Evolutionary conservation across 2,888 invertebrate species (phyloP).

Genomic region (Hemicrepidius hirtus): DNA sequence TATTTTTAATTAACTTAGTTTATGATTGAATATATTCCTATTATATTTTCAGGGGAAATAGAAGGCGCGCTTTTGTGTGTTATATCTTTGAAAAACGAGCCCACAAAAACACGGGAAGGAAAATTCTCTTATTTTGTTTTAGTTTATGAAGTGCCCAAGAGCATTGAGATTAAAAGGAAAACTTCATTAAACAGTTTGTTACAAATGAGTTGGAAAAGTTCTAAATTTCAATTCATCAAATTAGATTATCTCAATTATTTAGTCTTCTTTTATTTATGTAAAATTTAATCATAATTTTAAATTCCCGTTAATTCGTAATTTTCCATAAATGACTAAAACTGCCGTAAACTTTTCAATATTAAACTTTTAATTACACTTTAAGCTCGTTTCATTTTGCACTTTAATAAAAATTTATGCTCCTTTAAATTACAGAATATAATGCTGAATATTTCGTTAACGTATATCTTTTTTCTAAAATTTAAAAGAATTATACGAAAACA

Average conservation of each 20-base stretch:
- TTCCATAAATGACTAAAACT: slow-evolving; percentile 19
- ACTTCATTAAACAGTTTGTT: slow-evolving; percentile 5
- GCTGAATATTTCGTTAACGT: slow-evolving; percentile 11
- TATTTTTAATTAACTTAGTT: slow-evolving; percentile 14
- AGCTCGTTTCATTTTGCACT: slow-evolving; percentile 17
- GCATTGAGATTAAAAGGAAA: not conserved
- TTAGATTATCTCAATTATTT: slow-evolving; percentile 15
- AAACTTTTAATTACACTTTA: slow-evolving; percentile 33
- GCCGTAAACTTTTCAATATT: slow-evolving; percentile 19
- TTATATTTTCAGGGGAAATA: not conserved
- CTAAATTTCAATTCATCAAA: slow-evolving; percentile 6
- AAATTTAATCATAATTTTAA: slow-evolving; percentile 10
- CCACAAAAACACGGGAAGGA: not conserved
- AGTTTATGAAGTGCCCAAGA: slow-evolving; percentile 11
- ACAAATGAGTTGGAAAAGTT: slow-evolving; percentile 1
- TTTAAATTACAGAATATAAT: slow-evolving; percentile 21
- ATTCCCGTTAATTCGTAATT: slow-evolving; percentile 16
- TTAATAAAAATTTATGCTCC: slow-evolving; percentile 28
- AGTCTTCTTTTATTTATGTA: slow-evolving; percentile 13
- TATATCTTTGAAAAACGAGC: not conserved
- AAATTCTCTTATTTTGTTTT: slow-evolving; percentile 11
- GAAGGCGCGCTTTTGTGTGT: not conserved
- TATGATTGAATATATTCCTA: slow-evolving; percentile 10
- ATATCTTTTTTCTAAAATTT: slow-evolving; percentile 2
- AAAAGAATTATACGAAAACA: slow-evolving; percentile 19